Percentiles rank a stretch among this genome's conserved stretches.
phyloP scores from a whole-genome alignment of 2,113 vertebrate species.

The Rhinoptilus africanus region DNA sequence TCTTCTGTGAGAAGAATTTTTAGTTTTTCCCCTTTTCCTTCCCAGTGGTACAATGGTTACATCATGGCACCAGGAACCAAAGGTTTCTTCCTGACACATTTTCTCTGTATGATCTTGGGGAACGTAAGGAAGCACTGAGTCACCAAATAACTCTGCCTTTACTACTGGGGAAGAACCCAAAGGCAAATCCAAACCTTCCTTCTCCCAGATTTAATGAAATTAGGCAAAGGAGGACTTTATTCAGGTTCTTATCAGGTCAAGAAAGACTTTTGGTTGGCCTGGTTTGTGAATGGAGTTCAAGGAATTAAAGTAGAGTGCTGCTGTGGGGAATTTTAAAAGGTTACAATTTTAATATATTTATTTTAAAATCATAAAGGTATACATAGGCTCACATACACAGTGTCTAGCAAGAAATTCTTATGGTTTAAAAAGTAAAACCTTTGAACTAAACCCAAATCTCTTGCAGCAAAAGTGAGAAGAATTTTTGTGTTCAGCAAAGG shows the following conservation, averaged over 20 bases:
- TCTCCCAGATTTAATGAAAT: not conserved
- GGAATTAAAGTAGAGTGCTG: not conserved
- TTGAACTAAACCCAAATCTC: constrained; percentile 14
- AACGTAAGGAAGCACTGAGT: not conserved
- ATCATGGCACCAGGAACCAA: not conserved
- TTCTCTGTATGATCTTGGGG: not conserved
- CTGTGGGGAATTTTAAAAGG: not conserved
- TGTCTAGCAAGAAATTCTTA: constrained; percentile 2
- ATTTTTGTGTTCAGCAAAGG: constrained; percentile 45
- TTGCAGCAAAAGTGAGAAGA: constrained; percentile 23
- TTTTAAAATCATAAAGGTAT: not conserved
- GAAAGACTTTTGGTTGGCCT: not conserved
- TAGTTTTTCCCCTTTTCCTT: not conserved
- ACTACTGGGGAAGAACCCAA: not conserved
- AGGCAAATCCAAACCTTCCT: not conserved
- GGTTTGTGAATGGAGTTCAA: not conserved
- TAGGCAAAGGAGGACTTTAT: not conserved
- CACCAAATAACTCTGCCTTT: not conserved
- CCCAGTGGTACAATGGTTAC: not conserved
- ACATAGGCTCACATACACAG: not conserved
- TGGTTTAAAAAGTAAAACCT: constrained; percentile 11
- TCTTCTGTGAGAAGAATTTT: not conserved
- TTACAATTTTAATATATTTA: not conserved
- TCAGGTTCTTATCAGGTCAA: not conserved
- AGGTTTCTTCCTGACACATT: not conserved